Percentiles rank a stretch among this genome's conserved stretches.
phyloP scores from a whole-genome alignment of 2,113 vertebrate genomes.

The Phyllopteryx taeniolatus region DNA sequence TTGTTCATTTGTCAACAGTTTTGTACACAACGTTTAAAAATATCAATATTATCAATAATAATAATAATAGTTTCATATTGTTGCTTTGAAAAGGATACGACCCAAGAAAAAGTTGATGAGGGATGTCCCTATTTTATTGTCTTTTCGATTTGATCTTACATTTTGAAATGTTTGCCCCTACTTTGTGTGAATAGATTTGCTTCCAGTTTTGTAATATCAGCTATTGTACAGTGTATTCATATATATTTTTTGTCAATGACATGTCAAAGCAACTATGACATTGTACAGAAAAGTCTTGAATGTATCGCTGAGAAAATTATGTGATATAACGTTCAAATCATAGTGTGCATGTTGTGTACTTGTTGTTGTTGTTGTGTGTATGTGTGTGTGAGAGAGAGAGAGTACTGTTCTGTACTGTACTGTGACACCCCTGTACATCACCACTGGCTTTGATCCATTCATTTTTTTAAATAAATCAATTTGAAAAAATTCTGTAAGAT shows the following conservation, averaged over 20 bases:
- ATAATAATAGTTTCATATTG: not conserved
- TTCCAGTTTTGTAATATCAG: constrained; percentile 53
- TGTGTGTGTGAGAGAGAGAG: constrained; percentile 27
- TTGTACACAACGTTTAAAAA: too few species aligned
- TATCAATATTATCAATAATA: not conserved
- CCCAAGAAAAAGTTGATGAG: not conserved
- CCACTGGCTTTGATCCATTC: not conserved
- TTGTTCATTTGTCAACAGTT: too few species aligned
- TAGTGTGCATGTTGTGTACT: constrained; percentile 15
- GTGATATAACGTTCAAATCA: not conserved
- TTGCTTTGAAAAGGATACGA: not conserved
- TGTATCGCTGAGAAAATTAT: constrained; percentile 72
- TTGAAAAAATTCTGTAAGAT: not conserved
- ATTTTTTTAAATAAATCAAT: not conserved
- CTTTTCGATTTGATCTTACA: constrained; percentile 41
- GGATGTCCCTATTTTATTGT: constrained; percentile 5
- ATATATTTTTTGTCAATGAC: constrained; percentile 62
- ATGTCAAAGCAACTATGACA: constrained; percentile 33
- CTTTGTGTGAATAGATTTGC: constrained; percentile 56
- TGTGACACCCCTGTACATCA: constrained; percentile 45
- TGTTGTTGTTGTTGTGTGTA: not conserved
- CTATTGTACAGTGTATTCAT: constrained; percentile 15
- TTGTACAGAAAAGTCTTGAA: constrained; percentile 72
- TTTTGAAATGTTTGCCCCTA: constrained; percentile 25
- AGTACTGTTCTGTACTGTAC: constrained; percentile 23